A percentile compares a stretch with the other conserved stretches of the same genome.
Conservation (phyloP, 2,113 vertebrate genomes). For the Choloepus hoffmanni region DNA sequence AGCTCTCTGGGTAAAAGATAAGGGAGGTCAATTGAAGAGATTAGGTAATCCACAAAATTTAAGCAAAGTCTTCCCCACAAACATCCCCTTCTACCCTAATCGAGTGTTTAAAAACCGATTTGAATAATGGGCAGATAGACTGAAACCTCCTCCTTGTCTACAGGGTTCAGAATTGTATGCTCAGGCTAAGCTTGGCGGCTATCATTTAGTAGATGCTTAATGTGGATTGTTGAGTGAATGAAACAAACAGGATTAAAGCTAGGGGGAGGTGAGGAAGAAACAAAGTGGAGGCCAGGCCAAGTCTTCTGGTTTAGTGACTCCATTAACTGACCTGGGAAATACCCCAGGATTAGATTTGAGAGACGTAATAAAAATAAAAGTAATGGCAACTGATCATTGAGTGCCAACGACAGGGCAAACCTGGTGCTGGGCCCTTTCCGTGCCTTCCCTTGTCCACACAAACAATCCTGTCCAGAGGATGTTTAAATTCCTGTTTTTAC, state of each 20-base stretch:
- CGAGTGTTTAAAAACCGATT: neutral
- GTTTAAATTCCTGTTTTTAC: neutral
- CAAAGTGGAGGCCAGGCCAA: neutral
- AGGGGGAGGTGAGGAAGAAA: too few relatives aligned
- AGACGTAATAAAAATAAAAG: neutral
- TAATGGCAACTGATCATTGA: rapidly evolving
- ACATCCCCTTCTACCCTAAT: neutral
- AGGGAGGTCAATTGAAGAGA: neutral
- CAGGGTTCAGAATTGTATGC: neutral
- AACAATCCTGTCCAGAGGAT: rapidly evolving
- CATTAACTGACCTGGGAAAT: neutral
- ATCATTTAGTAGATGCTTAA: neutral
- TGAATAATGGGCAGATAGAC: neutral
- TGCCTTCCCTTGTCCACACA: neutral
- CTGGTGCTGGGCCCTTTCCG: neutral
- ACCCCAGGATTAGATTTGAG: neutral
- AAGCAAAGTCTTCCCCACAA: neutral
- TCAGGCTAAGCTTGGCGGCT: neutral
- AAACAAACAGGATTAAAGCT: neutral
- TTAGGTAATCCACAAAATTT: neutral
- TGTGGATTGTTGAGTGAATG: neutral
- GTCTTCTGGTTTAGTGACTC: too few relatives aligned
- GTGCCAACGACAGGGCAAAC: neutral
- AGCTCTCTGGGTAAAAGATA: neutral
- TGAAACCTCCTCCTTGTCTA: neutral